Evolutionary conservation across 2,797 vertebrate genomes (phyloP).

Genomic region (Melanogrammus aeglefinus): DNA sequence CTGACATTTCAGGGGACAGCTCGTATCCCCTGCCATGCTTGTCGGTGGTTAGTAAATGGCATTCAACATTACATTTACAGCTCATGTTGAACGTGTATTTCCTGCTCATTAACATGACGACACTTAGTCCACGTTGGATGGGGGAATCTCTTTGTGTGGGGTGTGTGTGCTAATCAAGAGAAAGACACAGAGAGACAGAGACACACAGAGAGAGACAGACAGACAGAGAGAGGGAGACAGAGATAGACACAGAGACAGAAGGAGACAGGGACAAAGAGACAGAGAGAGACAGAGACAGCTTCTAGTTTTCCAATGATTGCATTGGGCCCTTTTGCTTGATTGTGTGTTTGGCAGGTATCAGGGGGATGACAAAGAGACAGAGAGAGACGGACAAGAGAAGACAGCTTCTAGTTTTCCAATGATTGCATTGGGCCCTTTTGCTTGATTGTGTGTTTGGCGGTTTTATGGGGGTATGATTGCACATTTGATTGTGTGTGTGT

Average conservation of each 20-base stretch:
- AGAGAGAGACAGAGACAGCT: background rate
- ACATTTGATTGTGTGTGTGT: conserved; percentile 3
- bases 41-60: background rate
- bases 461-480: conserved; percentile 1
- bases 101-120: background rate
- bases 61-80: background rate
- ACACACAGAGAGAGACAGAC: background rate
- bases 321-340: conserved; percentile 5
- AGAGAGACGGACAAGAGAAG: background rate
- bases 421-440: conserved; percentile 4
- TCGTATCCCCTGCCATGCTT: background rate
- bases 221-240: background rate
- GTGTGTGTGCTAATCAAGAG: background rate
- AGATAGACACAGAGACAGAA: background rate
- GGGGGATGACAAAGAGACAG: background rate
- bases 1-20: conserved; percentile 2
- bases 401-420: background rate
- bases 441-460: background rate
- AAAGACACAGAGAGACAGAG: background rate
- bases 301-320: conserved; percentile 1
- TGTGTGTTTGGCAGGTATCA: background rate
- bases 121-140: background rate
- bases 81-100: background rate
- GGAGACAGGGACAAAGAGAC: background rate
- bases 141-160: background rate